Evolutionary conservation across 2,113 vertebrate species (phyloP), one percentile per base, ranked within the genome.

Genomic region (Rhadina sibilatrix): DNA sequence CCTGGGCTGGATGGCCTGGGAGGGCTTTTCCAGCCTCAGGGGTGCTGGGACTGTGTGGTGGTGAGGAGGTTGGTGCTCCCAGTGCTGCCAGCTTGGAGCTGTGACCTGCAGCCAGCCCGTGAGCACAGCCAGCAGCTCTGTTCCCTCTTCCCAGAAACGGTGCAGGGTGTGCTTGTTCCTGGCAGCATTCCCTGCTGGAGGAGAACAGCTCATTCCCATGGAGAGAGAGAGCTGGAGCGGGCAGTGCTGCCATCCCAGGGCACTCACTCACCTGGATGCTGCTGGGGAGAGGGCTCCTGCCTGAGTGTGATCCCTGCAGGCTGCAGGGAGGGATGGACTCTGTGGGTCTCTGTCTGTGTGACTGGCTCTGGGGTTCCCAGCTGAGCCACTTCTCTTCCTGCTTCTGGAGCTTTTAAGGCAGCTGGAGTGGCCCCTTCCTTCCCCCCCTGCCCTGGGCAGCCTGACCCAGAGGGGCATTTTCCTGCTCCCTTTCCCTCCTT

Each of bases 311-410:
- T 50, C 42, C 38, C 49, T 93, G 50, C 50, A 49, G 60, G 60
- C 21, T 5, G 16, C 33, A 37, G 50, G 66, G 56, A 37, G 2
- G 12, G 33, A 4, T 17, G 15, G 25, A 3, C 19, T 66, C 47
- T 0, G 0, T n/a, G 72, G 21, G 21, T 47, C 17, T 30, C 31
- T 53, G 33, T 24, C 12, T 2, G 2, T 35, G 72, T 28, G 54
- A 28, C 17, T 38, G 61, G 9, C 66, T 60, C 40, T 70, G 71
- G 61, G 61, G 35, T 60, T 59, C 60, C 35, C 56, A 42, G 40
- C 50, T 31, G 5, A 54, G 24, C 22, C 63, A 35, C 25, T 27
- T 44, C 53, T 59, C 31, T 9, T 54, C 15, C 40, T 75, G 33
- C 20, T 64, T 74, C 44, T 91, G 37, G 44, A 12, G 22, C 54